phyloP scores from a whole-genome alignment of 2,797 vertebrate species.

The Sarcoramphus papa region DNA sequence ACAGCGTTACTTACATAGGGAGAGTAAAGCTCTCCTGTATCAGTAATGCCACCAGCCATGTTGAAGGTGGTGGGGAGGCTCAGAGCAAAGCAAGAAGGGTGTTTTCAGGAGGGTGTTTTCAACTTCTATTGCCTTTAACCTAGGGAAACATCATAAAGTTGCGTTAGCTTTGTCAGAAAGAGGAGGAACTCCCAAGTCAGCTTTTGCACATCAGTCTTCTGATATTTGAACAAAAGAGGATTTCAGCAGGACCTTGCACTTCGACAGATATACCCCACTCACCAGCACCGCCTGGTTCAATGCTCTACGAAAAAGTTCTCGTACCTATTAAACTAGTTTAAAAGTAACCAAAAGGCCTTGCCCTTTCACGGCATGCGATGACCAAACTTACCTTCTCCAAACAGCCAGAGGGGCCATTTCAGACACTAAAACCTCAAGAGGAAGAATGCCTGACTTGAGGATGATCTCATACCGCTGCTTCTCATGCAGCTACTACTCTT shows the following conservation, averaged over 20 bases:
- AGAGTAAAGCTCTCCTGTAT: constrained; percentile 93
- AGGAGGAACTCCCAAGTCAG: neutral
- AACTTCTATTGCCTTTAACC: neutral
- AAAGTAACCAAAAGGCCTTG: neutral
- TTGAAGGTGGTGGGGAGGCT: neutral
- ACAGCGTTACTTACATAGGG: constrained; percentile 85
- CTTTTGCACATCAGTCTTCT: neutral
- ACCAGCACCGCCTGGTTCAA: neutral
- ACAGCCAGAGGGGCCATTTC: neutral
- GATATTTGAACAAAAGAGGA: neutral
- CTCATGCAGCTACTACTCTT: neutral
- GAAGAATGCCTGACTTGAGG: neutral
- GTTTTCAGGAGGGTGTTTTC: neutral
- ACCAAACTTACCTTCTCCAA: neutral
- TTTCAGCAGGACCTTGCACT: neutral
- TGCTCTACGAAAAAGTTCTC: neutral
- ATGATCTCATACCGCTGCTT: neutral
- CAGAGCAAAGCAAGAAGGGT: neutral
- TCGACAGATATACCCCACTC: neutral
- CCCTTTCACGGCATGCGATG: neutral
- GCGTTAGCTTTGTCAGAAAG: neutral
- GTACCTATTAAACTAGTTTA: neutral
- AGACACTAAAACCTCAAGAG: neutral
- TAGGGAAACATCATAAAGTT: neutral
- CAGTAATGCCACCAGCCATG: constrained; percentile 95